Evolutionary conservation across 2,113 vertebrate species (phyloP).

Genomic region (Ictidomys tridecemlineatus): DNA sequence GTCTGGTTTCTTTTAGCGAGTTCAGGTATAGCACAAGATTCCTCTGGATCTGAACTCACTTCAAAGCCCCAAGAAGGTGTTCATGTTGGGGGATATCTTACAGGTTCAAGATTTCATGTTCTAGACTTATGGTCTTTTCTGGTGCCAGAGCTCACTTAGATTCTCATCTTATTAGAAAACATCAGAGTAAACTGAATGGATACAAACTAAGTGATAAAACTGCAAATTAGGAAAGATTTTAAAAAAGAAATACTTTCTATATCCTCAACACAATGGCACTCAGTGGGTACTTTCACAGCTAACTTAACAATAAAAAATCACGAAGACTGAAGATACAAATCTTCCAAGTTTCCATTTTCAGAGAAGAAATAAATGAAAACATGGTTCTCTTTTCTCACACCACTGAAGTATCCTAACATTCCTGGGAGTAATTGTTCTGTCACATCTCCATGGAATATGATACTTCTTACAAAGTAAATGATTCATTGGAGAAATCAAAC

Average conservation of each 20-base stretch:
- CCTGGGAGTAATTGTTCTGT: background rate
- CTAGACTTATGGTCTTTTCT: background rate
- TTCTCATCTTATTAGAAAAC: background rate
- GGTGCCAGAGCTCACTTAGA: background rate
- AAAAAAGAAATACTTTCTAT: background rate
- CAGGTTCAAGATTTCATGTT: background rate
- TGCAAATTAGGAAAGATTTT: background rate
- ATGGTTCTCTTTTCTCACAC: background rate
- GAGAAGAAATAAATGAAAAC: constrained; percentile 41
- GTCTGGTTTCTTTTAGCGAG: background rate
- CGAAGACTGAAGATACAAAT: background rate
- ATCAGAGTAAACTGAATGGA: background rate
- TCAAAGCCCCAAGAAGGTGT: background rate
- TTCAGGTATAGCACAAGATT: background rate
- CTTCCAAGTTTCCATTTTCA: constrained; percentile 36
- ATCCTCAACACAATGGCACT: background rate
- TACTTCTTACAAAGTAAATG: constrained; percentile 19
- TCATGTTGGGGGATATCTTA: too few relatives aligned
- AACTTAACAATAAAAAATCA: background rate
- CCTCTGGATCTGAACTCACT: background rate
- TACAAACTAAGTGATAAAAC: background rate
- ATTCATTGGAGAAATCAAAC: constrained; percentile 22
- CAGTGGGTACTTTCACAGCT: background rate
- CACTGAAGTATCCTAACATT: background rate
- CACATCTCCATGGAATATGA: background rate